A percentile compares a stretch with the other conserved stretches of the same genome.
Conservation (phyloP, 1,140 invertebrate genomes). For the Hycleus cichorii region DNA sequence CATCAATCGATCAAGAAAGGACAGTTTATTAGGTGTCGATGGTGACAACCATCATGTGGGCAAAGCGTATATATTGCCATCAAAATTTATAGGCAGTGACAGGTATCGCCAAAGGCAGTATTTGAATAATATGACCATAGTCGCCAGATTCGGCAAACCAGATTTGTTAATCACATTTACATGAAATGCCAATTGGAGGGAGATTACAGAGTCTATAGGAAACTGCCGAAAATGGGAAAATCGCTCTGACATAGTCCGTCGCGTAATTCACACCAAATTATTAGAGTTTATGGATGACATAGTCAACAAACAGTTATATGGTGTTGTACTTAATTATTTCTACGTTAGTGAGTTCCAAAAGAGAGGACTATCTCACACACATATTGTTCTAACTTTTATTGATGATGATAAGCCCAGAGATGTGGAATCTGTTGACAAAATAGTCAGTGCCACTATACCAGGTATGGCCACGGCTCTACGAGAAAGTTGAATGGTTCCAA, state of each 20-base stretch:
- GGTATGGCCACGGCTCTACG: not conserved
- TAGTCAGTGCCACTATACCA: not conserved
- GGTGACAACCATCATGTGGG: too few species aligned
- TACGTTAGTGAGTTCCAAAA: conserved; percentile 1
- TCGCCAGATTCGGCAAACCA: not conserved
- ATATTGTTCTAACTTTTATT: not conserved
- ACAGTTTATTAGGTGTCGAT: too few species aligned
- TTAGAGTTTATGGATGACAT: not conserved
- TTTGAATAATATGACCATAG: not conserved
- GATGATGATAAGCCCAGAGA: not conserved
- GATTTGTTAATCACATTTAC: not conserved
- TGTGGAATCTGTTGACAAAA: not conserved
- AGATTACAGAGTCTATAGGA: not conserved
- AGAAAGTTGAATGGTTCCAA: not conserved
- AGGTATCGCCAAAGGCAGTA: not conserved
- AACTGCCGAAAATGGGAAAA: not conserved
- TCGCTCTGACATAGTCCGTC: not conserved
- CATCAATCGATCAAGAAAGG: too few species aligned
- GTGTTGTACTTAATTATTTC: not conserved
- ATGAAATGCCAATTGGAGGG: not conserved
- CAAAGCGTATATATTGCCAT: too few species aligned
- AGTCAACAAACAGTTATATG: not conserved
- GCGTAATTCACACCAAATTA: too few species aligned
- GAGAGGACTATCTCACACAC: not conserved
- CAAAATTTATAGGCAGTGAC: too few species aligned